These are phyloP conservation scores for Oreocharis arfaki DNA, from an alignment of 2,113 vertebrate genomes.

Conservation along the genomic window DNA sequence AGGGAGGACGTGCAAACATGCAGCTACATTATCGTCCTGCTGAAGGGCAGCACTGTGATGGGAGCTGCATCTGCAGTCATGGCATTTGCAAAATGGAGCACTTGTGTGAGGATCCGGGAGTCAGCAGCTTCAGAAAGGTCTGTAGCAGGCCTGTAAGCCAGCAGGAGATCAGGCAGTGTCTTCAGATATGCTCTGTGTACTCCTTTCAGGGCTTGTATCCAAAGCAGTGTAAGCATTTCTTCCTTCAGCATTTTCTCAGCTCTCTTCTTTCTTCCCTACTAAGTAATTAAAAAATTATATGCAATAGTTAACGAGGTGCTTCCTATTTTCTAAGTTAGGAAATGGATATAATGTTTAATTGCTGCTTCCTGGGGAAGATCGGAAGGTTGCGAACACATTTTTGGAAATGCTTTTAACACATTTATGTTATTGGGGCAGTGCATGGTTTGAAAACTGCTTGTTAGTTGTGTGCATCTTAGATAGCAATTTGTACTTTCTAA, in stretches of 20 bases:
- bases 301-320: conserved; percentile 2
- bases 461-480: background rate
- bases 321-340: background rate
- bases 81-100: conserved; percentile 13
- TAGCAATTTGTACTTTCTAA: background rate
- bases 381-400: background rate
- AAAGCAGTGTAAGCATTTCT: background rate
- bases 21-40: background rate
- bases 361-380: background rate
- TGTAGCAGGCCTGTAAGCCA: background rate
- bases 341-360: background rate
- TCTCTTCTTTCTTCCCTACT: background rate
- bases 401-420: background rate
- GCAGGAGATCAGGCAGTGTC: background rate
- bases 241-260: background rate
- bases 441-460: background rate
- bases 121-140: background rate
- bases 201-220: background rate
- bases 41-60: conserved; percentile 16
- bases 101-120: background rate
- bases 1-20: background rate
- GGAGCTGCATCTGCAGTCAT: conserved; percentile 6
- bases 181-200: background rate
- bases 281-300: conserved; percentile 13
- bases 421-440: background rate